Base-by-base conservation (phyloP, 2,113 vertebrate species). In the Melanerpes aurifrons region DNA sequence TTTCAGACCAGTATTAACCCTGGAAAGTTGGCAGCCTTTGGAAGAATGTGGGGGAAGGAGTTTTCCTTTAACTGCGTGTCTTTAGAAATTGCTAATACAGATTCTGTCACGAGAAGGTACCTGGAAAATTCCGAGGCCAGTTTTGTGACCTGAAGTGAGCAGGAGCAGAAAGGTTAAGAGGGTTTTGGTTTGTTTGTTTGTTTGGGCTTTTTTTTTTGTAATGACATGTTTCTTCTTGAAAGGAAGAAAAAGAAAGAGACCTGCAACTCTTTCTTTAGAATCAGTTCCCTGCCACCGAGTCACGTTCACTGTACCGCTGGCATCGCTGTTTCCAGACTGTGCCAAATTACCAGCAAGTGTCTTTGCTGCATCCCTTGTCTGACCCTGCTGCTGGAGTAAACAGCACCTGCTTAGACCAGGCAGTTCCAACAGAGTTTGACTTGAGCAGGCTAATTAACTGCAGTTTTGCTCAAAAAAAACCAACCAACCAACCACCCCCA, bases 281-380 rank as follows among this genome's bases (percentile, higher is more conserved):
- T 90, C 89, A 95, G 86, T 95, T 96, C 92, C 89, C 90, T 83
- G 40, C 90, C 89, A 77, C 86, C 94, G 94, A 95, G 82, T 94
- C 85, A 80, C 8, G 76, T 88, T 93, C 89, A 74, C 90, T 94
- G 74, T 95, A 91, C 76, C 77, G 56, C 74, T 95, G 94, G 93
- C 4, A 7, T 94, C 66, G 92, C 82, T 96, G 94, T 96, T 97
- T 96, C 97, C 98, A 92, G 98, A 98, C 97, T 97, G 98, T 99
- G 98, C 98, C 98, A 99, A 98, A 98, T 97, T 98, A 98, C 98
- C 99, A 99, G 98, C 97, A 98, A 98, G 99, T 99, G 99, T 99
- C 99, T 99, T 98, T 98, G 97, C 96, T 97, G 96, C 93, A 96
- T 97, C 95, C 97, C 97, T 95, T 95, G 97, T 97, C 96, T 97